Conservation (phyloP, 2,113 vertebrate species). For the Atrichornis clamosus region DNA sequence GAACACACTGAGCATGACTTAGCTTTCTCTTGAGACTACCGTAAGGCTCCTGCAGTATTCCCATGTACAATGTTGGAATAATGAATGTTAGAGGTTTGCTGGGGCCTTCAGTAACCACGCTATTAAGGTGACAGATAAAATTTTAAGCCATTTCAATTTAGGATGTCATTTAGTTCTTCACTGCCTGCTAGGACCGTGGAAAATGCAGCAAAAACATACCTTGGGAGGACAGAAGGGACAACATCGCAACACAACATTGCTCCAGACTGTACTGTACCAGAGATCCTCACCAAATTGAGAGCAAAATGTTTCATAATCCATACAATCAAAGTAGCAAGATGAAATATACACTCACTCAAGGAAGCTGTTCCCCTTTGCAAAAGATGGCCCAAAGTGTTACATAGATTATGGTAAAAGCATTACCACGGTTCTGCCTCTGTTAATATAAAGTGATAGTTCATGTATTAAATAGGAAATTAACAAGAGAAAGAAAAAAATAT, state of each 20-base stretch:
- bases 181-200: not conserved
- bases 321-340: not conserved
- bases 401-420: slow-evolving; percentile 6
- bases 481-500: not conserved
- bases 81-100: not conserved
- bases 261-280: not conserved
- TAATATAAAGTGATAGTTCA: not conserved
- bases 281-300: not conserved
- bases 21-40: not conserved
- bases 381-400: not conserved
- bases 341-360: not conserved
- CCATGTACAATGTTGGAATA: not conserved
- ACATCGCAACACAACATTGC: not conserved
- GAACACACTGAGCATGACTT: not conserved
- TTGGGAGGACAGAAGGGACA: not conserved
- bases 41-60: not conserved
- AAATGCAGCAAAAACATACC: not conserved
- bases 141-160: not conserved
- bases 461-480: not conserved
- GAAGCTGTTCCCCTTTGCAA: not conserved
- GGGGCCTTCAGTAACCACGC: not conserved
- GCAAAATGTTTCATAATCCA: not conserved
- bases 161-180: not conserved
- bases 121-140: not conserved
- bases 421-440: not conserved